Evolutionary conservation across 2,888 invertebrate species (phyloP).

Genomic region (Tipula vernalis): DNA sequence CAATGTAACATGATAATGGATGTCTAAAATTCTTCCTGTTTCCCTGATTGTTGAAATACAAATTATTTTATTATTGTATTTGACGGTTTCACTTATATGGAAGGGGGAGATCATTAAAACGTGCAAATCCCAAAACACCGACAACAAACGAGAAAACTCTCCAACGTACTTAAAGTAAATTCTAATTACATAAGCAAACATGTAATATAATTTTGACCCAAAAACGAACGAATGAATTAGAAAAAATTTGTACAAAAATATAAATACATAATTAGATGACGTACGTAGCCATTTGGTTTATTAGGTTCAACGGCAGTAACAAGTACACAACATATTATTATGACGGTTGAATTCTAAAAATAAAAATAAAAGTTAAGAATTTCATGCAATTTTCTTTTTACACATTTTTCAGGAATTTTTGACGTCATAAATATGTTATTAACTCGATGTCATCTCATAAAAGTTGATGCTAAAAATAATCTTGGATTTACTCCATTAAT

Average conservation of each 20-base stretch:
- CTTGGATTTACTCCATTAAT: conserved; percentile 59
- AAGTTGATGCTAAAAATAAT: conserved; percentile 55
- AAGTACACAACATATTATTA: not conserved
- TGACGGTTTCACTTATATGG: no score
- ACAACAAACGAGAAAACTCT: not conserved
- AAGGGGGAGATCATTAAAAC: no score
- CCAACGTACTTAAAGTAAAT: not conserved
- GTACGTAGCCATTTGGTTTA: not conserved
- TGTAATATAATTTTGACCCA: not conserved
- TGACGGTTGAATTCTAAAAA: not conserved
- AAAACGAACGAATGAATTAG: not conserved
- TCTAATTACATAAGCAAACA: not conserved
- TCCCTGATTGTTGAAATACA: no score
- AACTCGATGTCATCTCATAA: conserved; percentile 47
- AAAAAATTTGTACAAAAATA: not conserved
- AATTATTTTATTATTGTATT: no score
- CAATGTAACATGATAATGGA: no score
- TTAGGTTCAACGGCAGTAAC: not conserved
- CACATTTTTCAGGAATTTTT: conserved; percentile 43
- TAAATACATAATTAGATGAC: not conserved
- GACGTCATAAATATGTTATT: conserved; percentile 55
- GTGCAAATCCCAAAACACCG: not conserved
- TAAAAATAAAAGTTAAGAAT: not conserved
- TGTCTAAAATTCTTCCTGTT: no score
- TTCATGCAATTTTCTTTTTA: not conserved